These are phyloP conservation scores for Gymnocypris eckloni DNA, from an alignment of 2,797 vertebrate species.

Conservation along the genomic window DNA sequence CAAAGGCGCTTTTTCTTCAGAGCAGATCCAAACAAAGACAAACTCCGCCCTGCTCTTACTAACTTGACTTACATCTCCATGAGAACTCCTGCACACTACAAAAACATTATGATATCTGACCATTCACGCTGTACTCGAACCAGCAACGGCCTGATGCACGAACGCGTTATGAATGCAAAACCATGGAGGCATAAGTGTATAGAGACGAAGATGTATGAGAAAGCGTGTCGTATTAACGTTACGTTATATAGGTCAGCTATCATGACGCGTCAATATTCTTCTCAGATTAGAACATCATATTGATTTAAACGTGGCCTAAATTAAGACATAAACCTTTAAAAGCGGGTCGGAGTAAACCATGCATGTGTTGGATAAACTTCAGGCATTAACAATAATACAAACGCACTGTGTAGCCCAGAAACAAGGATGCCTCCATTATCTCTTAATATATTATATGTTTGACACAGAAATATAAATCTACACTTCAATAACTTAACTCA, in stretches of 20 bases:
- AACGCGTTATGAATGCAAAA: not conserved
- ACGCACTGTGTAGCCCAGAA: not conserved
- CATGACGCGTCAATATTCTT: not conserved
- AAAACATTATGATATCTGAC: not conserved
- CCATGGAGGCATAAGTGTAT: not conserved
- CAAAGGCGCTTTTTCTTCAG: conserved; percentile 67
- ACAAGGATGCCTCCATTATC: not conserved
- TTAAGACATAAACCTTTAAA: not conserved
- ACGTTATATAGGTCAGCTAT: not conserved
- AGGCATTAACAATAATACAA: too few relatives aligned
- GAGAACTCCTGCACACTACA: not conserved
- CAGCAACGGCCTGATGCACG: not conserved
- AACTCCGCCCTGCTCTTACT: conserved; percentile 36
- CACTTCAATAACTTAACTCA: not conserved
- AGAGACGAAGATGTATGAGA: not conserved
- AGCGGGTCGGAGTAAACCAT: not conserved
- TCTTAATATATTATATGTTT: not conserved
- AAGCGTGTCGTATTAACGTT: too few relatives aligned
- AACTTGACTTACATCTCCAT: not conserved
- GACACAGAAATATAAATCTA: not conserved
- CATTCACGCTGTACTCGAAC: not conserved
- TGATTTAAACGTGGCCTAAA: not conserved
- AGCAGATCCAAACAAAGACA: conserved; percentile 74
- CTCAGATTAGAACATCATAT: not conserved
- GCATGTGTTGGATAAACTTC: not conserved